A percentile compares a stretch with the other conserved stretches of the same genome.
Conservation (phyloP, 2,797 vertebrate species). For the Acipenser ruthenus region DNA sequence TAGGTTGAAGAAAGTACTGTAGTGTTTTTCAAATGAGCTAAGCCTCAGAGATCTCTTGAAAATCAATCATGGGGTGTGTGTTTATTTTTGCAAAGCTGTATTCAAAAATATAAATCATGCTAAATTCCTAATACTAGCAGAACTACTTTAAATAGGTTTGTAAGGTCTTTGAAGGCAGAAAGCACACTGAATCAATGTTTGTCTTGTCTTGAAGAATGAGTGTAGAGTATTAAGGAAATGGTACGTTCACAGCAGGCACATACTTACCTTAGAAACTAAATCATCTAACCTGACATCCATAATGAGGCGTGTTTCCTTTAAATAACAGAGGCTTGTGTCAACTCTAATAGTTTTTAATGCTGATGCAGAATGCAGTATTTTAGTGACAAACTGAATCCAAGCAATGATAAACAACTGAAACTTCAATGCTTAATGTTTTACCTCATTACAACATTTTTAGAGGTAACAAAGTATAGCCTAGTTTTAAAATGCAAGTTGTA, state of each 20-base stretch:
- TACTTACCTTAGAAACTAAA: slow-evolving; percentile 33
- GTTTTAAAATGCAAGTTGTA: too few relatives aligned
- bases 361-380: too few relatives aligned
- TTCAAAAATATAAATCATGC: slow-evolving; percentile 31
- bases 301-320: neutral
- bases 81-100: slow-evolving; percentile 28
- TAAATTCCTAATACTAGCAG: slow-evolving; percentile 25
- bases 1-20: slow-evolving; percentile 13
- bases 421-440: too few relatives aligned
- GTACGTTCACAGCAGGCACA: slow-evolving; percentile 25
- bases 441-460: too few relatives aligned
- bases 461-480: too few relatives aligned
- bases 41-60: slow-evolving; percentile 21
- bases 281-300: slow-evolving; percentile 26
- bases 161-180: slow-evolving; percentile 32
- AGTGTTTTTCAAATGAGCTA: slow-evolving; percentile 6
- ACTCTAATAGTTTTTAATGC: too few relatives aligned
- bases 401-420: too few relatives aligned
- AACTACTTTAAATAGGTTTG: slow-evolving; percentile 21
- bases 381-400: too few relatives aligned
- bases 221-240: slow-evolving; percentile 18
- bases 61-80: slow-evolving; percentile 7
- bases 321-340: too few relatives aligned
- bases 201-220: slow-evolving; percentile 33
- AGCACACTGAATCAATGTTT: slow-evolving; percentile 24